Base-by-base conservation (phyloP, 2,113 vertebrate species). In the Polypterus bichir region DNA sequence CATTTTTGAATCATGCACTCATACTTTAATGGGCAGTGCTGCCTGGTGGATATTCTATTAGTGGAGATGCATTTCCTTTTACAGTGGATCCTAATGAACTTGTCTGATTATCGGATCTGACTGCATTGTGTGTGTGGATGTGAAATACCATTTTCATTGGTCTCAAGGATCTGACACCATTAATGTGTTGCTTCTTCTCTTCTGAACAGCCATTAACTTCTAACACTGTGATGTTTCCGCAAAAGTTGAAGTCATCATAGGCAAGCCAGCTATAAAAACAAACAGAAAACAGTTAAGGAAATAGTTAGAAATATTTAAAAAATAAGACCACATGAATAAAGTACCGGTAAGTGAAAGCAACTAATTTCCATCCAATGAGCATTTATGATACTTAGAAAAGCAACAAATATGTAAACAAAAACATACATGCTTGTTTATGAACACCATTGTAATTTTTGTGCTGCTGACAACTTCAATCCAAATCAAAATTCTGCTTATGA, bases 241-340 rank as follows among this genome's bases (percentile, higher is more conserved):
- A 86, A 76, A 86, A 92, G 76, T 87, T 85, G 55, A 69, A 51
- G 44, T 84, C 76, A 55, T 86, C 82, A 63, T 89, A 92, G 65
- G 83, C 87, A 79, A 92, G 80, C 91, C 91, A 92, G 59, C 91
- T 92, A 64, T 67, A 63, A 72, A 69, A 48, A 61, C 69, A 59
- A 62, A 63, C 69, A 69, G 77, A 72, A 58, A n/a, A 46, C 5
- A 47, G 46, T 48, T 8, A 3, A 59, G 6, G 44, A 52, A 3
- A 49, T 27, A 27, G 27, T 27, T 27, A 27, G 27, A 27, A 27
- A 27, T 27, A n/a, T n/a, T n/a, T n/a, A n/a, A n/a, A n/a, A n/a
- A n/a, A n/a, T n/a, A n/a, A n/a, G n/a, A n/a, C n/a, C n/a, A n/a
- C n/a, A n/a, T n/a, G n/a, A n/a, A n/a, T n/a, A n/a, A n/a, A n/a